These are phyloP conservation scores for Hemibagrus guttatus DNA, from an alignment of 2,797 vertebrate genomes.

Conservation along the genomic window DNA sequence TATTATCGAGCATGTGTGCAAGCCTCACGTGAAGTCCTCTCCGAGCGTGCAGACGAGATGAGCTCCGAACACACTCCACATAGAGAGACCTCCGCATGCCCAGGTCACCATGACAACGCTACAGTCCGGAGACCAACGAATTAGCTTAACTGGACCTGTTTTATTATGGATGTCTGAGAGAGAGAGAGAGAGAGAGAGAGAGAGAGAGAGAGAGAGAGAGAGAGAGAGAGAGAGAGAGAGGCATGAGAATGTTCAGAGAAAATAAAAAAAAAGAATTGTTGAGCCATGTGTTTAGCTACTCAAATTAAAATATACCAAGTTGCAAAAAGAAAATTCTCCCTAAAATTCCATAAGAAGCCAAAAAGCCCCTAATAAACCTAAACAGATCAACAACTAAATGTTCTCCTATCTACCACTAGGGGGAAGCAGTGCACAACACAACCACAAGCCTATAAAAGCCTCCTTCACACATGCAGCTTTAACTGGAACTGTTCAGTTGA, in stretches of 20 bases:
- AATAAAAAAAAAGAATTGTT: background rate
- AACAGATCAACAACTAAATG: background rate
- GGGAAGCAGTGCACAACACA: conserved; percentile 52
- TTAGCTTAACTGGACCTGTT: conserved; percentile 91
- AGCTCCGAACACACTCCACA: conserved; percentile 98
- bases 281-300: background rate
- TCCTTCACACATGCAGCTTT: background rate
- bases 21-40: conserved; percentile 94
- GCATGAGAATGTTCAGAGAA: too few species aligned
- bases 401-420: conserved; percentile 43
- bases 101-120: conserved; percentile 95
- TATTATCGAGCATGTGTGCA: background rate
- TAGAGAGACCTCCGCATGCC: conserved; percentile 91
- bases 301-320: background rate
- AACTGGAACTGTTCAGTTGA: background rate
- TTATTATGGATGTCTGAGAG: conserved; percentile 94
- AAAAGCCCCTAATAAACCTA: background rate
- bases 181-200: background rate
- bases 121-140: conserved; percentile 96
- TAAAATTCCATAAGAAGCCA: background rate
- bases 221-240: background rate
- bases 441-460: background rate
- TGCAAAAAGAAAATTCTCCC: background rate
- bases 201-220: background rate
- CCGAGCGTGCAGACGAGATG: conserved; percentile 97